A percentile compares a stretch with the other conserved stretches of the same genome.
phyloP scores from a whole-genome alignment of 1,140 invertebrate species.

The Cydia amplana region DNA sequence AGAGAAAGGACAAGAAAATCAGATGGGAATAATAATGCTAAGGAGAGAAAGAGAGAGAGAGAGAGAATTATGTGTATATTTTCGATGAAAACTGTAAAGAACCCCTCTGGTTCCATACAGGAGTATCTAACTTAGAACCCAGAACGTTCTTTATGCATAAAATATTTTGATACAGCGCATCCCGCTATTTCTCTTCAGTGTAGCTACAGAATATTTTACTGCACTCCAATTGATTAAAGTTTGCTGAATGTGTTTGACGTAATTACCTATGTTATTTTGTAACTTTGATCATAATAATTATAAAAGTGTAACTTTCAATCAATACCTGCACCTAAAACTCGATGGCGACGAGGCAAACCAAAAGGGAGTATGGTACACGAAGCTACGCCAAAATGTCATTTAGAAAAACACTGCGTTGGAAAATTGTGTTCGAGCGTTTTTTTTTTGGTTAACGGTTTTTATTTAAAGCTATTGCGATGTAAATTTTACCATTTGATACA shows the following conservation, averaged over 20 bases:
- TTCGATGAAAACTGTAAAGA: not conserved
- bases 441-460: too few relatives aligned
- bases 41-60: too few relatives aligned
- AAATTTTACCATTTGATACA: too few relatives aligned
- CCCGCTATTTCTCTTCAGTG: conserved; percentile 15
- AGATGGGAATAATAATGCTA: too few relatives aligned
- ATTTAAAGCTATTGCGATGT: too few relatives aligned
- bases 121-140: not conserved
- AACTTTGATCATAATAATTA: not conserved
- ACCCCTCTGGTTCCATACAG: not conserved
- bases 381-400: too few relatives aligned
- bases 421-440: too few relatives aligned
- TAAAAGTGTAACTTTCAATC: not conserved
- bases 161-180: conserved; percentile 25
- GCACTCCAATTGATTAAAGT: conserved; percentile 22
- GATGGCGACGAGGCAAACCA: not conserved
- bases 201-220: conserved; percentile 24
- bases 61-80: not conserved
- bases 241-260: conserved; percentile 9
- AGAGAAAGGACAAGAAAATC: too few relatives aligned
- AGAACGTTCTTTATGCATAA: conserved; percentile 26
- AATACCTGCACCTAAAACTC: not conserved
- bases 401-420: too few relatives aligned
- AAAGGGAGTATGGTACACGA: too few relatives aligned
- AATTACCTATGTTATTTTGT: not conserved